Evolutionary conservation across 2,113 vertebrate genomes (phyloP), one percentile per base, ranked within the genome.

Genomic region (Mugil cephalus): DNA sequence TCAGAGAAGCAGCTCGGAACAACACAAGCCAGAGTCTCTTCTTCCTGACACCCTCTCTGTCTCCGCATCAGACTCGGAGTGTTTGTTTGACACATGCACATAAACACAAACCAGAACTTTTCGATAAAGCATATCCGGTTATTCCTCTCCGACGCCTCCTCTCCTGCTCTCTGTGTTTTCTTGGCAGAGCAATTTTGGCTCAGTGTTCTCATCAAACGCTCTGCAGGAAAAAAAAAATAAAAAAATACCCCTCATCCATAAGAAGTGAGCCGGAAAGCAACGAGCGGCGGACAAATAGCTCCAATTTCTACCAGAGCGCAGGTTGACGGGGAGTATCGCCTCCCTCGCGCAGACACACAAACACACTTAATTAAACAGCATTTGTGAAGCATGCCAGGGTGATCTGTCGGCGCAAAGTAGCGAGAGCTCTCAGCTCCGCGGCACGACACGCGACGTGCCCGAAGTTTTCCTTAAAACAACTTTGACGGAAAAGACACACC

Each of bases 111-210:
- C 30, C 54, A 43, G 48, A 85, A 77, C 62, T 30, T 80, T 74
- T 38, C 4, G n/a, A 77, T 73, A 63, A 74, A 72, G 55, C 74
- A 67, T 36, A 75, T 83, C 74, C 79, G 46, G 54, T 76, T 74
- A 80, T 87, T 85, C 71, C 82, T 77, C 68, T 13, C 46, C 0
- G 69, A 54, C 15, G 40, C 63, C 60, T 56, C 65, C 52, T 62
- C 50, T 69, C 46, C 17, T 54, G 47, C 69, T 62, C 47, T 52
- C 18, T 14, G 30, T 39, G 48, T 81, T 65, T 78, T 68, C 68
- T 82, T 90, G 83, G 75, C 88, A 79, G 84, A 75, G 71, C 65
- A 75, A 85, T 86, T 87, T 80, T 55, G 69, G 60, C 78, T 78
- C 53, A 53, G 69, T 77, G 71, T 87, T 85, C 82, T 86, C 71